Evolutionary conservation across 1,140 invertebrate species (phyloP).

Genomic region (Panagrolaimus sp.): DNA sequence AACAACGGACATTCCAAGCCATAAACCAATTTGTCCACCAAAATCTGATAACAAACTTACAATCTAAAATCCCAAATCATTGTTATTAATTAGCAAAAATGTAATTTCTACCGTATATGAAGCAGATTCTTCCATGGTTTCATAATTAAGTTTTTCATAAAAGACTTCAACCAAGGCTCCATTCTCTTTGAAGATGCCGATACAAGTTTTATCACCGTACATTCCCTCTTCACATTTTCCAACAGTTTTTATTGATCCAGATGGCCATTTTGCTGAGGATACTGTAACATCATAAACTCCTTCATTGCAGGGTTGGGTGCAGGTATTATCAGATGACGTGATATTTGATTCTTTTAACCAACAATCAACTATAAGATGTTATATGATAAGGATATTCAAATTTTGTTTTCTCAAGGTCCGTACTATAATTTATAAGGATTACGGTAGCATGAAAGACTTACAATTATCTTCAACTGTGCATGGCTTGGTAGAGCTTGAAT

Average conservation of each 20-base stretch:
- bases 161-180: slow-evolving; percentile 40
- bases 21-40: slow-evolving; percentile 40
- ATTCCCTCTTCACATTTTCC: slow-evolving; percentile 33
- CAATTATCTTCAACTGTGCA: slow-evolving; percentile 33
- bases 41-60: slow-evolving; percentile 36
- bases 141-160: slow-evolving; percentile 45
- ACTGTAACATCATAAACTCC: slow-evolving; percentile 44
- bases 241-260: slow-evolving; percentile 23
- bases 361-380: slow-evolving; percentile 22
- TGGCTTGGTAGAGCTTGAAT: neutral
- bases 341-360: slow-evolving; percentile 29
- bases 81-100: slow-evolving; percentile 6
- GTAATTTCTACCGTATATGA: slow-evolving; percentile 33
- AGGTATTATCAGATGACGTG: slow-evolving; percentile 23
- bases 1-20: slow-evolving; percentile 26
- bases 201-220: slow-evolving; percentile 29
- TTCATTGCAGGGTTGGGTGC: slow-evolving; percentile 41
- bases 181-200: slow-evolving; percentile 35
- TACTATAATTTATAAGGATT: neutral
- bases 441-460: slow-evolving; percentile 18
- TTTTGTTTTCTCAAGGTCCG: neutral
- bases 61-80: slow-evolving; percentile 27
- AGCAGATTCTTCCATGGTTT: slow-evolving; percentile 34
- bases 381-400: too few species aligned
- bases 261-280: slow-evolving; percentile 36